Evolutionary conservation across 2,113 vertebrate species (phyloP), one percentile per base, ranked within the genome.

Genomic region (Melanerpes formicivorus): DNA sequence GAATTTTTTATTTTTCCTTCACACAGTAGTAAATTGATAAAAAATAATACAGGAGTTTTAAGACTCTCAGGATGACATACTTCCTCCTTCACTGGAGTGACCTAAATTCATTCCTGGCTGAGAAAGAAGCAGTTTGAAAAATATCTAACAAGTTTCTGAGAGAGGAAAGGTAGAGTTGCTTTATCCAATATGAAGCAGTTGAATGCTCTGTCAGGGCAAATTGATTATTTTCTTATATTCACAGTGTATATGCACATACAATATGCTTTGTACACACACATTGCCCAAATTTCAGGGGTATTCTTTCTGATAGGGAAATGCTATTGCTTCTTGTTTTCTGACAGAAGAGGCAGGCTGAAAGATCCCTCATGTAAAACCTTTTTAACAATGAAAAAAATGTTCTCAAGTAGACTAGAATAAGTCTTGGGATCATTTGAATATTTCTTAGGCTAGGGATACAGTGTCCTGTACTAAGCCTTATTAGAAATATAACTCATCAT

Each of bases 401-500:
- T 82, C 71, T 93, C 60, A 63, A 26, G 30, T 46, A 77, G 18
- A 42, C 34, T 23, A 32, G 67, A 54, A 64, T 26, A 63, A 10
- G 0, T 21, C 42, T 60, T 77, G 46, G 80, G 7, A 64, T 56
- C 0, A 37, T 78, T 25, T 80, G 60, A 91, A 86, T 85, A 81
- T 72, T 93, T 71, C 30, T 30, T 29, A 69, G 62, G 17, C 30
- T 78, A 64, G 18, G 30, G 52, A 85, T 29, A 52, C 5, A 48
- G 5, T n/a, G 40, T 79, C 29, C 40, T 69, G 25, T 72, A n/a
- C 50, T 46, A 87, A 76, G 64, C 30, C 52, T 85, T 66, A 63
- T 77, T 83, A 74, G 80, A 90, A 90, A 77, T 11, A 52, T 74
- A 91, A 93, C 56, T 78, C 60, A 88, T 78, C 8, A 78, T 93